phyloP scores from a whole-genome alignment of 2,888 invertebrate species.

The Nymphalis polychloros region DNA sequence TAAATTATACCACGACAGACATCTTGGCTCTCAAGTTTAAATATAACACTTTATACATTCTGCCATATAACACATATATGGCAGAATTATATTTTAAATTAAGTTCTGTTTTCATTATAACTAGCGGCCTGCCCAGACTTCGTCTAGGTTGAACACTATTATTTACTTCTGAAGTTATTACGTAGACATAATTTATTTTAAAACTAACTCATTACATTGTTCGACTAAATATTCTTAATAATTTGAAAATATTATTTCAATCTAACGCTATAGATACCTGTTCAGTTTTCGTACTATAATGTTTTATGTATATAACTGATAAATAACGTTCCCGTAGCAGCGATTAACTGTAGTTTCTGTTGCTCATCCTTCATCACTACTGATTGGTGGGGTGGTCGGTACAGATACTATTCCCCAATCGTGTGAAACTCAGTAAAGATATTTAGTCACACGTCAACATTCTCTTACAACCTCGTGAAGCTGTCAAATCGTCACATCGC shows the following conservation, averaged over 20 bases:
- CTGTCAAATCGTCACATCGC: constrained; percentile 71
- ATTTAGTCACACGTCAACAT: constrained; percentile 57
- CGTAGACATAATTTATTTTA: too few relatives aligned
- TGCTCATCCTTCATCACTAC: constrained; percentile 34
- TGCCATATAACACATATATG: too few relatives aligned
- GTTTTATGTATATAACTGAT: background rate
- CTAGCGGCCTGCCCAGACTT: too few relatives aligned
- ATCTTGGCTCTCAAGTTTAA: constrained; percentile 15
- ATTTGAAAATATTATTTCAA: too few relatives aligned
- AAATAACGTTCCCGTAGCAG: background rate
- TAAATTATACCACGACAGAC: constrained; percentile 30
- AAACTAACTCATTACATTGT: too few relatives aligned
- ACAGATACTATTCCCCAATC: constrained; percentile 56
- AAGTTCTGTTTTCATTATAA: too few relatives aligned
- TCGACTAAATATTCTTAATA: too few relatives aligned
- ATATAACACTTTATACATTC: too few relatives aligned
- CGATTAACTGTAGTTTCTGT: constrained; percentile 4
- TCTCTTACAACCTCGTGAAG: constrained; percentile 58
- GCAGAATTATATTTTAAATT: too few relatives aligned
- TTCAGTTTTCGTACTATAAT: background rate
- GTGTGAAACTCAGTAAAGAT: constrained; percentile 64
- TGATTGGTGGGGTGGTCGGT: constrained; percentile 49
- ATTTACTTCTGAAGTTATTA: too few relatives aligned
- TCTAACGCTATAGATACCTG: background rate
- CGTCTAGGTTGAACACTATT: too few relatives aligned